Percentiles rank a stretch among this genome's conserved stretches.
phyloP scores from a whole-genome alignment of 2,888 invertebrate species.

The Drosophila mayaguana region DNA sequence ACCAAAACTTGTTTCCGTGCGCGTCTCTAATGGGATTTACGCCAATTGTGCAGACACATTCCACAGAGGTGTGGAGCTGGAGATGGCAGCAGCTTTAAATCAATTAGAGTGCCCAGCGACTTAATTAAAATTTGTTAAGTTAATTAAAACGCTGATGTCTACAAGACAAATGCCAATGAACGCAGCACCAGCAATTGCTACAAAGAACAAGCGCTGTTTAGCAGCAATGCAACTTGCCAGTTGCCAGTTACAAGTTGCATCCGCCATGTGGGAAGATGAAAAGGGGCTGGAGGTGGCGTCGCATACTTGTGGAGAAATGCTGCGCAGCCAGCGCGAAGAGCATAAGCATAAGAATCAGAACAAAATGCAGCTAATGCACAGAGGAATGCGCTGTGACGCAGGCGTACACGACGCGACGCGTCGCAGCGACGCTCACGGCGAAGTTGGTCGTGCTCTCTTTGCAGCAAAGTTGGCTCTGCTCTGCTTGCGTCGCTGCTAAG shows the following conservation, averaged over 20 bases:
- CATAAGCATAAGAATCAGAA: slow-evolving; percentile 66
- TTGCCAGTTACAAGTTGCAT: slow-evolving; percentile 33
- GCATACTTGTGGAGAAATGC: slow-evolving; percentile 75
- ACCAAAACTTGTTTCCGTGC: slow-evolving; percentile 60
- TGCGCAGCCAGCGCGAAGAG: slow-evolving; percentile 36
- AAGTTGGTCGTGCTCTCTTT: slow-evolving; percentile 15
- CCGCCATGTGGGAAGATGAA: slow-evolving; percentile 20
- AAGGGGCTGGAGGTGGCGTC: slow-evolving; percentile 5
- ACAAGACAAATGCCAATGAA: slow-evolving; percentile 67
- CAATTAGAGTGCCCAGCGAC: slow-evolving; percentile 65
- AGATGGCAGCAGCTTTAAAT: slow-evolving; percentile 48
- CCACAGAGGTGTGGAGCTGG: slow-evolving; percentile 35
- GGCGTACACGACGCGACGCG: slow-evolving; percentile 14
- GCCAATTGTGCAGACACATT: slow-evolving; percentile 49
- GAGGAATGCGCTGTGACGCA: slow-evolving; percentile 64
- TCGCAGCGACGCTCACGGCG: slow-evolving; percentile 36
- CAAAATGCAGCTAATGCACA: slow-evolving; percentile 76
- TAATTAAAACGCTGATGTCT: slow-evolving; percentile 58
- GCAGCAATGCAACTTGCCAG: slow-evolving; percentile 24
- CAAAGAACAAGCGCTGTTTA: slow-evolving; percentile 70
- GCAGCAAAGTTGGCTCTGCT: slow-evolving; percentile 1
- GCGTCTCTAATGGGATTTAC: slow-evolving; percentile 70
- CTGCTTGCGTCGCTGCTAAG: slow-evolving; percentile 18
- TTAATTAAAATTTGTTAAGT: slow-evolving; percentile 76
- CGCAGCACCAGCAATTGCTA: slow-evolving; percentile 41